These are phyloP conservation scores for Bubalus kerabau DNA, from an alignment of 2,113 vertebrate genomes.

Conservation along the genomic window DNA sequence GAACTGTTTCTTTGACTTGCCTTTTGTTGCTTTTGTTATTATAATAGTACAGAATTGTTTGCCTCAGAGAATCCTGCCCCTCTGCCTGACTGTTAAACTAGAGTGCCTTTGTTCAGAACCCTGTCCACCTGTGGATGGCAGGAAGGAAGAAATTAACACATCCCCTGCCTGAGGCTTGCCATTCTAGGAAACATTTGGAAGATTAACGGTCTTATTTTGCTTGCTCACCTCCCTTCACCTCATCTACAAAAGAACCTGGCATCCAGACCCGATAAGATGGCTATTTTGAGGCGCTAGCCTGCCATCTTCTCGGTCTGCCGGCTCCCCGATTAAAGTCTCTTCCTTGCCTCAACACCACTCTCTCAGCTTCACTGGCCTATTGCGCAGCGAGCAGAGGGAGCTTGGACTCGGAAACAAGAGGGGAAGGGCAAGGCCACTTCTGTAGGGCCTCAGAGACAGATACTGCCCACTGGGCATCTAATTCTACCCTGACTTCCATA, in stretches of 20 bases:
- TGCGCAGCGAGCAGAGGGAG: neutral
- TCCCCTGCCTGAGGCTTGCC: neutral
- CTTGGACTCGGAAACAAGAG: neutral
- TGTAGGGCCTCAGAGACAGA: neutral
- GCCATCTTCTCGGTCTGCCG: neutral
- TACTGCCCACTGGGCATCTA: neutral
- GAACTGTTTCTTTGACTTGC: neutral
- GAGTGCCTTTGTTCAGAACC: neutral
- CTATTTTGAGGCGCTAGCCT: neutral
- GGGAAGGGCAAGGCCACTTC: neutral
- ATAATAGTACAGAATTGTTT: neutral
- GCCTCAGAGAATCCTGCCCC: neutral
- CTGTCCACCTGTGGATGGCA: neutral
- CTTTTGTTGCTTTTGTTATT: neutral
- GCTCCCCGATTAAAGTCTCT: neutral
- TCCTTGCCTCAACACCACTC: neutral
- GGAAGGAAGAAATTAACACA: neutral
- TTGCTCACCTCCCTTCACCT: neutral
- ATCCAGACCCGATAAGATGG: neutral
- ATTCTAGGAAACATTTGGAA: neutral
- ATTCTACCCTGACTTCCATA: neutral
- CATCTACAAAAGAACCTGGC: neutral
- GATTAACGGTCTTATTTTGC: neutral
- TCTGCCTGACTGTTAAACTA: neutral
- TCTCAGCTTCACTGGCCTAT: neutral